A percentile compares a stretch with the other conserved stretches of the same genome.
Conservation (phyloP, 2,888 invertebrate species). For the Nipponacmea schrenckii region DNA sequence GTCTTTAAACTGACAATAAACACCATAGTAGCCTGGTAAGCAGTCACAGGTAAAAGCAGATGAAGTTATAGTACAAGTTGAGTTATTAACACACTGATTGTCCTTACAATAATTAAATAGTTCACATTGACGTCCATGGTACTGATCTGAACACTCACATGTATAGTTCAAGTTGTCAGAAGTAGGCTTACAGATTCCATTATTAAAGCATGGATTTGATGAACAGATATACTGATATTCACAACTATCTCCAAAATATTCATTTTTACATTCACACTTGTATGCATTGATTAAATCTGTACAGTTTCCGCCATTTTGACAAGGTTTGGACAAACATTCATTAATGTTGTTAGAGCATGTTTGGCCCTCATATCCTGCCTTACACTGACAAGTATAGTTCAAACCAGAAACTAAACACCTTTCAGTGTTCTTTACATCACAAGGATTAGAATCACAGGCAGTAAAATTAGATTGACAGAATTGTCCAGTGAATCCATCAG, state of each 20-base stretch:
- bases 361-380: constrained; percentile 51
- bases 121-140: constrained; percentile 53
- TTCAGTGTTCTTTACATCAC: constrained; percentile 39
- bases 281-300: constrained; percentile 39
- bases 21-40: constrained; percentile 46
- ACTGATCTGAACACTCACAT: constrained; percentile 51
- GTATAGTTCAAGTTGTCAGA: constrained; percentile 40
- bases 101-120: constrained; percentile 48
- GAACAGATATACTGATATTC: constrained; percentile 46
- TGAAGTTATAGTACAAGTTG: constrained; percentile 42
- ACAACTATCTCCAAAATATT: constrained; percentile 50
- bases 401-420: constrained; percentile 42
- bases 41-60: constrained; percentile 50
- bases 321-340: constrained; percentile 46
- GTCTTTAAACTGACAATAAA: constrained; percentile 51
- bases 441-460: constrained; percentile 49
- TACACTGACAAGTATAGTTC: constrained; percentile 50
- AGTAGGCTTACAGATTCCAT: constrained; percentile 46
- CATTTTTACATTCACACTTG: constrained; percentile 39
- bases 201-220: constrained; percentile 57
- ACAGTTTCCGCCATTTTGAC: constrained; percentile 44
- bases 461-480: constrained; percentile 44
- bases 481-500: constrained; percentile 40
- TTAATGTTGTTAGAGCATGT: constrained; percentile 43
- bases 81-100: constrained; percentile 51